A percentile compares a stretch with the other conserved stretches of the same genome.
phyloP scores from a whole-genome alignment of 2,113 vertebrate genomes.

The Panthera leo region DNA sequence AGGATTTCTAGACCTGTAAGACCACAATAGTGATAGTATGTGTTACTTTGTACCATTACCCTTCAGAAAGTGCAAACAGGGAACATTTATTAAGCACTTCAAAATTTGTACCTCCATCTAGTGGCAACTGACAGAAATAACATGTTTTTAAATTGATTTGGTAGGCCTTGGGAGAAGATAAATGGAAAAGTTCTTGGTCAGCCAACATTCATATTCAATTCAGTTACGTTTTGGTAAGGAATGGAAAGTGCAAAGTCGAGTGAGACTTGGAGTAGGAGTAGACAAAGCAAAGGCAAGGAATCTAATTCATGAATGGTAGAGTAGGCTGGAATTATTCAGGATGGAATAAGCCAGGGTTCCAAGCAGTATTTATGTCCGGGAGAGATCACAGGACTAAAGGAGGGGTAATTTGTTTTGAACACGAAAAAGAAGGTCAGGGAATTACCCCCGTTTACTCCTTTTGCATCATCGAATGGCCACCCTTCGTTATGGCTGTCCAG shows the following conservation, averaged over 20 bases:
- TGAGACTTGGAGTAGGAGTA: background rate
- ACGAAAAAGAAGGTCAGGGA: background rate
- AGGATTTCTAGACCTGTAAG: background rate
- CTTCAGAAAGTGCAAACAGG: background rate
- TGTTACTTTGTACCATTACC: background rate
- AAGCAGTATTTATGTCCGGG: background rate
- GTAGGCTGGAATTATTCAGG: background rate
- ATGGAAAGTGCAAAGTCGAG: background rate
- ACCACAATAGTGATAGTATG: background rate
- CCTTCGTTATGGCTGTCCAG: background rate
- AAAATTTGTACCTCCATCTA: conserved; percentile 68
- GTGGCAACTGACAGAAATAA: conserved; percentile 48
- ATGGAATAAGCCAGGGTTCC: background rate
- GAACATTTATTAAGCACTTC: conserved; percentile 30
- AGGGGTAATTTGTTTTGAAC: background rate
- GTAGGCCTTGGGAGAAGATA: background rate
- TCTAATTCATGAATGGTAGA: background rate
- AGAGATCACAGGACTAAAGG: background rate
- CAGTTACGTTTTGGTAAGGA: background rate
- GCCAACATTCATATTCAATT: background rate
- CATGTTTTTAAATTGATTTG: conserved; percentile 17
- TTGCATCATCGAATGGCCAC: background rate
- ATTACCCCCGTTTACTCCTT: background rate
- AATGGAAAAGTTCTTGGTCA: background rate
- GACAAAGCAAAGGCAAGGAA: background rate